These are phyloP conservation scores for Torymus auratus DNA, from an alignment of 2,888 invertebrate species.

Conservation along the genomic window DNA sequence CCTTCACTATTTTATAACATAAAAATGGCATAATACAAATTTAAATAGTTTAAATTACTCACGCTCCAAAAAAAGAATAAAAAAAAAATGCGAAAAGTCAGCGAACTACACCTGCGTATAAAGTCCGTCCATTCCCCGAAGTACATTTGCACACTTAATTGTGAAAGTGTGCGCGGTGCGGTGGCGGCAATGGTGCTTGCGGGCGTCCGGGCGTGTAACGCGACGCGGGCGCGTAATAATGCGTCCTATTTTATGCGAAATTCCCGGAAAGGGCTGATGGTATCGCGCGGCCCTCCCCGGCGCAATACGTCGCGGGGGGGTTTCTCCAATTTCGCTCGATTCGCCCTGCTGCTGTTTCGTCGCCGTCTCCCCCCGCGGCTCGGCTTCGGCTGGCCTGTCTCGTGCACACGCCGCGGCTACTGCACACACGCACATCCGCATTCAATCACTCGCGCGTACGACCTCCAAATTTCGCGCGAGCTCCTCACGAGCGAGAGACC, in stretches of 20 bases:
- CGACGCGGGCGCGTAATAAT: slow-evolving; percentile 28
- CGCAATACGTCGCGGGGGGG: slow-evolving; percentile 62
- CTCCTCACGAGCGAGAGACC: slow-evolving; percentile 15
- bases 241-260: slow-evolving; percentile 68
- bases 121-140: slow-evolving; percentile 44
- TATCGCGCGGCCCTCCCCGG: slow-evolving; percentile 65
- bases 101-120: not conserved
- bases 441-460: slow-evolving; percentile 68
- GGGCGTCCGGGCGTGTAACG: slow-evolving; percentile 21
- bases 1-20: too few species aligned
- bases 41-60: not conserved
- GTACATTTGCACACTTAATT: slow-evolving; percentile 23
- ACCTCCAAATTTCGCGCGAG: slow-evolving; percentile 59
- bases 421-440: slow-evolving; percentile 72
- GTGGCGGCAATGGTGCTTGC: not conserved
- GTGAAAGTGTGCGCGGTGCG: not conserved
- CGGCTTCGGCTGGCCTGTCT: too few species aligned
- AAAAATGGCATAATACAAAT: not conserved
- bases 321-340: slow-evolving; percentile 72
- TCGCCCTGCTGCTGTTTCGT: slow-evolving; percentile 66
- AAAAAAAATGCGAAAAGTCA: not conserved
- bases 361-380: not conserved
- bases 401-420: not conserved
- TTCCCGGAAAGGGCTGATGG: slow-evolving; percentile 69
- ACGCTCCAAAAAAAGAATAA: not conserved